phyloP scores from a whole-genome alignment of 2,888 invertebrate species.

The Sesia apiformis region DNA sequence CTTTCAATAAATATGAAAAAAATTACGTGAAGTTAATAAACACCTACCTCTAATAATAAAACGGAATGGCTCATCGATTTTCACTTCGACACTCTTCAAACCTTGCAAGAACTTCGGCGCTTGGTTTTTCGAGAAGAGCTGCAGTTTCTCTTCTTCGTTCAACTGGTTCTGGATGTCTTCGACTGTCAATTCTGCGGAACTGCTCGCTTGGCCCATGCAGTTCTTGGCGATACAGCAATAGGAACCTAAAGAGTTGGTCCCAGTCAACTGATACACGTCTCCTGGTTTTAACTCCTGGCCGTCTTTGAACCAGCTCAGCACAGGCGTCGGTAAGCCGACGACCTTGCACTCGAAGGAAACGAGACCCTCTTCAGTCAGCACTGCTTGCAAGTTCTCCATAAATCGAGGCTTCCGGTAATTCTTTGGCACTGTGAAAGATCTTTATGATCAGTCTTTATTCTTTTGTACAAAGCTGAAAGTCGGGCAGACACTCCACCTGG shows the following conservation, averaged over 20 bases:
- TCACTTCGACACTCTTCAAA: slow-evolving; percentile 86
- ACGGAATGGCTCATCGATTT: slow-evolving; percentile 86
- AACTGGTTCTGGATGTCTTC: slow-evolving; percentile 93
- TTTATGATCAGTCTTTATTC: too few species aligned
- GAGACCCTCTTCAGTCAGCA: slow-evolving; percentile 91
- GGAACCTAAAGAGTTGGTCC: slow-evolving; percentile 90
- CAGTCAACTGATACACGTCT: slow-evolving; percentile 93
- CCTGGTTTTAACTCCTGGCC: slow-evolving; percentile 93
- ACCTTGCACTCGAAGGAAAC: slow-evolving; percentile 96
- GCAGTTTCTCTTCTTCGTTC: slow-evolving; percentile 88
- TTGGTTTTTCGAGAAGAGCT: slow-evolving; percentile 83
- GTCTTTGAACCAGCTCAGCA: slow-evolving; percentile 93
- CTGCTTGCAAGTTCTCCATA: slow-evolving; percentile 91
- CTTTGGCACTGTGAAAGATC: slow-evolving; percentile 82
- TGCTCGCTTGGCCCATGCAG: slow-evolving; percentile 92
- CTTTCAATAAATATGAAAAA: too few species aligned
- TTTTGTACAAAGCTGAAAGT: too few species aligned
- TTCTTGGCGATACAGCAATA: slow-evolving; percentile 93
- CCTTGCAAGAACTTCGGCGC: slow-evolving; percentile 89
- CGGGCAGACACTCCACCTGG: too few species aligned
- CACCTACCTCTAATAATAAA: slow-evolving; percentile 85
- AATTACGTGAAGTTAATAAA: too few species aligned
- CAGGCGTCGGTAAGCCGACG: slow-evolving; percentile 91
- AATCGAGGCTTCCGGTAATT: slow-evolving; percentile 92
- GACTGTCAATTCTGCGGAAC: slow-evolving; percentile 89